Conservation (phyloP, 2,113 vertebrate species). For the Glaucomys volans region DNA sequence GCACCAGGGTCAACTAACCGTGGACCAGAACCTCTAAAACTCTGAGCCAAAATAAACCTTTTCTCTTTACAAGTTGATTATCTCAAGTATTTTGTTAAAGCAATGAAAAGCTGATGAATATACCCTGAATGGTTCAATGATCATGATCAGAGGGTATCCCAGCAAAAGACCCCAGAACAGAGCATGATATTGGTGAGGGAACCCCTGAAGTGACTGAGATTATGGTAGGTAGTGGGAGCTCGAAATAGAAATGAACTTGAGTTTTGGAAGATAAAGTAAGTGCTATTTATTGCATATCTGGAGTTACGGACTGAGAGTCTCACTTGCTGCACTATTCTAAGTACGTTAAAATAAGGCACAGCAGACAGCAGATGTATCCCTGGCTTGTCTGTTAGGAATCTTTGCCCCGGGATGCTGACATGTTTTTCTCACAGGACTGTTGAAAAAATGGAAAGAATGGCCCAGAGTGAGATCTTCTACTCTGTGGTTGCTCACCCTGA, state of each 20-base stretch:
- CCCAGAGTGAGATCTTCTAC: not conserved
- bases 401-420: not conserved
- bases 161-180: not conserved
- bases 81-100: not conserved
- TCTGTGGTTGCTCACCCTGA: not conserved
- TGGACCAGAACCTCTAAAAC: not conserved
- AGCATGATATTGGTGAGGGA: rapidly evolving
- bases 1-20: not conserved
- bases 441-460: not conserved
- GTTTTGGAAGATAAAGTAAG: not conserved
- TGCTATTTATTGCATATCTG: not conserved
- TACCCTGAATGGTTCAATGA: not conserved
- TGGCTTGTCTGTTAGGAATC: constrained; percentile 4
- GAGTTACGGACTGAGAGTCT: not conserved
- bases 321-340: not conserved
- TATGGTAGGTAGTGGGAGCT: not conserved
- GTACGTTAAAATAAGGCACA: not conserved
- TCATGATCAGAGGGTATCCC: not conserved
- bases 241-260: not conserved
- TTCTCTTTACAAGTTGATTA: not conserved
- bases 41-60: not conserved
- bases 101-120: not conserved
- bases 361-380: not conserved
- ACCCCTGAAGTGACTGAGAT: not conserved
- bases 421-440: constrained; percentile 24